Evolutionary conservation across 2,113 vertebrate genomes (phyloP).

Genomic region (Cricetomys ansorgei): DNA sequence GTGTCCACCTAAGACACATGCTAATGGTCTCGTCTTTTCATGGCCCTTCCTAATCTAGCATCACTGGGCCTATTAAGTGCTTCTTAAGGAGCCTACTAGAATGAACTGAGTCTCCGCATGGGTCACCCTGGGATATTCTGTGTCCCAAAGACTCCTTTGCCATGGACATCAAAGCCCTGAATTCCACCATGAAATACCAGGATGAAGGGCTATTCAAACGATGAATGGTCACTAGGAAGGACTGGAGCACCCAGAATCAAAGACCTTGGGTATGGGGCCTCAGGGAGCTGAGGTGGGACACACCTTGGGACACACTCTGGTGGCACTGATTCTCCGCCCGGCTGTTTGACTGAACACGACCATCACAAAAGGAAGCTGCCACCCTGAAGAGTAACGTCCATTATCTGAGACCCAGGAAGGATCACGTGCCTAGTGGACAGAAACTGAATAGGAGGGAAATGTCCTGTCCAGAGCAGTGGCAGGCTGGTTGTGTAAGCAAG

Average conservation of each 20-base stretch:
- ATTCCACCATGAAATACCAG: not conserved
- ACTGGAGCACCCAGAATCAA: not conserved
- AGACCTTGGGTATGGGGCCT: not conserved
- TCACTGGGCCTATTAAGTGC: not conserved
- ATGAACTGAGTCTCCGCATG: not conserved
- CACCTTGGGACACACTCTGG: not conserved
- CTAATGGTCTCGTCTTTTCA: not conserved
- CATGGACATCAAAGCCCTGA: not conserved
- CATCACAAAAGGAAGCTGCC: not conserved
- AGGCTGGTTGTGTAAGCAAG: not conserved
- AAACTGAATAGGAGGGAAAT: not conserved
- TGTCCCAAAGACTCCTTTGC: not conserved
- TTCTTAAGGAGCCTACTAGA: not conserved
- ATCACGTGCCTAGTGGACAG: not conserved
- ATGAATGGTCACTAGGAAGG: not conserved
- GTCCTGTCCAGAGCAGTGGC: not conserved
- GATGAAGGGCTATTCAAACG: not conserved
- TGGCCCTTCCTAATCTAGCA: no score
- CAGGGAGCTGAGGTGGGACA: not conserved
- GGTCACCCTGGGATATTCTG: not conserved
- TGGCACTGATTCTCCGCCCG: not conserved
- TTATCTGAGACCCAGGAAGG: not conserved
- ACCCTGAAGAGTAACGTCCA: not conserved
- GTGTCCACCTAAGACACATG: fast-evolving
- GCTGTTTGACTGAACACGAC: not conserved